phyloP scores from a whole-genome alignment of 2,888 invertebrate genomes.

The Pandemis cinnamomeana region DNA sequence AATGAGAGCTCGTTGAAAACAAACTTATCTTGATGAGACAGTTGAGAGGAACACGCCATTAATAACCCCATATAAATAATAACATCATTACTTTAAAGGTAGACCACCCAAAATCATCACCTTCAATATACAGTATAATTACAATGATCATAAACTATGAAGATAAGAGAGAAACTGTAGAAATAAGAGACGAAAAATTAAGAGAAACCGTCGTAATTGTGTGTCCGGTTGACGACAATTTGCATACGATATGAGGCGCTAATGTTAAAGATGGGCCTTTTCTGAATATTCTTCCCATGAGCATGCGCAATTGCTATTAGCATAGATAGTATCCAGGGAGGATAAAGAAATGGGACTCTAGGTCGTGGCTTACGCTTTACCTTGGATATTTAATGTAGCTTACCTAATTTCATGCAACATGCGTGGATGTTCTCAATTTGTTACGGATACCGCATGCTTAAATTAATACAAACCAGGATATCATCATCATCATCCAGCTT shows the following conservation, averaged over 20 bases:
- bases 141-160: conserved; percentile 65
- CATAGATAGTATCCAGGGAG: conserved; percentile 69
- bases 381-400: conserved; percentile 29
- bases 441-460: not conserved
- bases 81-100: conserved; percentile 74
- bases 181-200: conserved; percentile 67
- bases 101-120: conserved; percentile 84
- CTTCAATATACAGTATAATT: conserved; percentile 54
- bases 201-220: conserved; percentile 76
- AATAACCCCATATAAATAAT: conserved; percentile 79
- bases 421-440: conserved; percentile 18
- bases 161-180: conserved; percentile 71
- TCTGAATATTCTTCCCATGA: conserved; percentile 68
- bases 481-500: not conserved
- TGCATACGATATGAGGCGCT: conserved; percentile 80
- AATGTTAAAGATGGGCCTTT: conserved; percentile 60
- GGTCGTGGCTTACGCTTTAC: conserved; percentile 25
- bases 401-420: conserved; percentile 9
- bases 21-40: conserved; percentile 81
- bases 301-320: conserved; percentile 67
- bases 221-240: conserved; percentile 67
- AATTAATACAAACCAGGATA: not conserved
- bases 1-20: conserved; percentile 78
- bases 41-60: conserved; percentile 69
- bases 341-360: conserved; percentile 43